These are phyloP conservation scores for Clostera curtula DNA, from an alignment of 2,888 invertebrate species.

Conservation along the genomic window DNA sequence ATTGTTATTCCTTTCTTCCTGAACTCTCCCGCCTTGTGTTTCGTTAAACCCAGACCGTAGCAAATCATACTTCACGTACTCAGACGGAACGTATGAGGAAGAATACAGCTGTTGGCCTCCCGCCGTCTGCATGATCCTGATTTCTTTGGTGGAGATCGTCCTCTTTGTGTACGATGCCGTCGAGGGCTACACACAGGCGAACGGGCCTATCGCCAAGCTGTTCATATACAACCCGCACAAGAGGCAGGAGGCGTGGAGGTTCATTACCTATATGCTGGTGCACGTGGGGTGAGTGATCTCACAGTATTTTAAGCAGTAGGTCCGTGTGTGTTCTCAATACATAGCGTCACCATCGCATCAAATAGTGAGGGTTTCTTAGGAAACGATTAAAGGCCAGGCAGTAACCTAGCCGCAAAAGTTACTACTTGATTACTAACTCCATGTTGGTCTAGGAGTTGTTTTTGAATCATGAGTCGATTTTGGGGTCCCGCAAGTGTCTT, in stretches of 20 bases:
- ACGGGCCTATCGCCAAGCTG: constrained; percentile 86
- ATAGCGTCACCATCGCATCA: no score
- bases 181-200: constrained; percentile 59
- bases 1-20: not conserved
- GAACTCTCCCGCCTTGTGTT: constrained; percentile 34
- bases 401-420: no score
- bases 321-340: no score
- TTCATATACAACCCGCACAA: constrained; percentile 93
- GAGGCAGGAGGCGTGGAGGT: constrained; percentile 94
- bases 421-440: no score
- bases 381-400: no score
- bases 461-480: no score
- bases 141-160: constrained; percentile 90
- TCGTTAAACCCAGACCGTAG: constrained; percentile 41
- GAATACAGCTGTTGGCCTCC: constrained; percentile 96
- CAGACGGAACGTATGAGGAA: constrained; percentile 89
- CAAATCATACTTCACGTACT: constrained; percentile 56
- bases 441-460: no score
- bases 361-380: no score
- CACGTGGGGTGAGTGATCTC: constrained; percentile 87
- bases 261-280: constrained; percentile 95
- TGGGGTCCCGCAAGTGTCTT: no score
- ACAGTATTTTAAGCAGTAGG: no score
- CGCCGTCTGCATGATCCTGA: constrained; percentile 91
- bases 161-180: constrained; percentile 77